These are phyloP conservation scores for Vulpes ferrilata DNA, from an alignment of 2,113 vertebrate species.

Conservation along the genomic window DNA sequence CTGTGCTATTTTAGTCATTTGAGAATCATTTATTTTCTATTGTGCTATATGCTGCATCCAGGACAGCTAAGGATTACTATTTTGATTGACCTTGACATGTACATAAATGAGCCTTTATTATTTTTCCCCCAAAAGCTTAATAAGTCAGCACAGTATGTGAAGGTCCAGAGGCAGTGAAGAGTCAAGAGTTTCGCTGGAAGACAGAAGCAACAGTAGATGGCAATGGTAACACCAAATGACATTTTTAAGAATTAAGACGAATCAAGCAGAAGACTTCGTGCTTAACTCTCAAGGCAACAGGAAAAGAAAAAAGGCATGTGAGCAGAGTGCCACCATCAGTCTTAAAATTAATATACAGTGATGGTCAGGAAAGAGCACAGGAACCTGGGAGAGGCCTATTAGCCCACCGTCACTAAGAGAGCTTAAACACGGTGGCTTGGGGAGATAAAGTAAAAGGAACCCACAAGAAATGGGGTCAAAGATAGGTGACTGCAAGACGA, in stretches of 20 bases:
- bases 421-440: neutral
- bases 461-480: neutral
- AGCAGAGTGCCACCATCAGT: neutral
- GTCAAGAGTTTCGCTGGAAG: neutral
- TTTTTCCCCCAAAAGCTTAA: neutral
- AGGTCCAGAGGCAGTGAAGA: neutral
- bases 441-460: neutral
- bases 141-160: neutral
- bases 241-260: neutral
- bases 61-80: neutral
- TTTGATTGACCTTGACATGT: neutral
- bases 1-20: conserved; percentile 1
- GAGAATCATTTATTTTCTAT: conserved; percentile 22
- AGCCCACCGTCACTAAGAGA: neutral
- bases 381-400: neutral
- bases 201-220: neutral
- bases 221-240: neutral
- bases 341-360: neutral
- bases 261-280: neutral
- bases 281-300: neutral
- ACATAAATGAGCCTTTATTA: neutral
- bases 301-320: neutral
- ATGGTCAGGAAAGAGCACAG: neutral
- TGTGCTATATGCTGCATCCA: neutral
- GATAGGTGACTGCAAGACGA: neutral